Conservation (phyloP, 2,113 vertebrate genomes). For the Boulengeromyrus knoepffleri region DNA sequence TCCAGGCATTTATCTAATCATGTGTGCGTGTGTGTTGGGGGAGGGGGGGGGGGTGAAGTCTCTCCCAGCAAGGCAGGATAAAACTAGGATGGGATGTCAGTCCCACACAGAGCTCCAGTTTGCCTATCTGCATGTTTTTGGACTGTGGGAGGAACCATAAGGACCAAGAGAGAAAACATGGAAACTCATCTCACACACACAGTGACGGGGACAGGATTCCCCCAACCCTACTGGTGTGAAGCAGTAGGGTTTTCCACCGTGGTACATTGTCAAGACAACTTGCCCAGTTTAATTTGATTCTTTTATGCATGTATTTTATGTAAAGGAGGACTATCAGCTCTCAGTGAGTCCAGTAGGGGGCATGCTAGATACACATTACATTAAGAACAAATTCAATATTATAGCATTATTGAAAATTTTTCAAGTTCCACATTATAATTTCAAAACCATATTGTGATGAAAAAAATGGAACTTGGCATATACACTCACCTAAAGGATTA, state of each 20-base stretch:
- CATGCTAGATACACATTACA: neutral
- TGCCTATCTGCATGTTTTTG: neutral
- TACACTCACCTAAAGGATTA: no score
- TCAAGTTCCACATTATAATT: neutral
- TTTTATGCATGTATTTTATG: neutral
- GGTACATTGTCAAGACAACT: neutral
- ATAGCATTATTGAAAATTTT: neutral
- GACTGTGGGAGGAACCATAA: neutral
- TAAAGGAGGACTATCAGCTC: neutral
- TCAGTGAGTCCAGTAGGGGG: neutral
- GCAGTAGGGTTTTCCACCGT: neutral
- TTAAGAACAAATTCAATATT: neutral
- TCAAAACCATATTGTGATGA: neutral
- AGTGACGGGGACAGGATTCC: neutral
- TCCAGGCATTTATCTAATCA: neutral
- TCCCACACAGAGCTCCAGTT: neutral
- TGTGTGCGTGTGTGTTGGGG: neutral
- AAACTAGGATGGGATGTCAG: neutral
- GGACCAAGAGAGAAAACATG: neutral
- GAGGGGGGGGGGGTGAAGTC: neutral
- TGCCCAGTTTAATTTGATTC: neutral
- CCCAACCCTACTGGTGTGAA: neutral
- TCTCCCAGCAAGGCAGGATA: neutral
- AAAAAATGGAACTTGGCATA: neutral
- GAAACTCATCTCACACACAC: neutral